phyloP scores from a whole-genome alignment of 2,888 invertebrate genomes.

The Dryadula phaetusa region DNA sequence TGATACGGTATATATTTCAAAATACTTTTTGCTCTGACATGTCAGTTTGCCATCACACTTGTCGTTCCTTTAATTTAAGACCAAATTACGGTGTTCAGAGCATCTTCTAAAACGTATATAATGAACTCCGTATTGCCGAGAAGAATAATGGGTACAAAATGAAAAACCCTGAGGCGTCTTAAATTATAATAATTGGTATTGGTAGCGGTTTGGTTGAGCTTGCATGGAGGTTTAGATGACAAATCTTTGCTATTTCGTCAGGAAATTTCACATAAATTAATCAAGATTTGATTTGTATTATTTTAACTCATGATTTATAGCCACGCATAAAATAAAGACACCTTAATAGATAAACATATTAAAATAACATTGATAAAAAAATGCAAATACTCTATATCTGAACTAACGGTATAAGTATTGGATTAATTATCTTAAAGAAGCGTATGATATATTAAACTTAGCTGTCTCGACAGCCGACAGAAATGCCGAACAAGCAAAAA shows the following conservation, averaged over 20 bases:
- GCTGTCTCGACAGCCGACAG: constrained; percentile 69
- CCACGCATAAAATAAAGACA: neutral
- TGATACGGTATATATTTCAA: constrained; percentile 14
- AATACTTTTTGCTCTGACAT: constrained; percentile 17
- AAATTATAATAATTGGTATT: constrained; percentile 85
- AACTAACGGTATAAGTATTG: constrained; percentile 1
- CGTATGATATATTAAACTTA: constrained; percentile 65
- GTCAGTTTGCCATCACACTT: constrained; percentile 49
- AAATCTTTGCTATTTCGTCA: constrained; percentile 26
- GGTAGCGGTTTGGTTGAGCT: constrained; percentile 72
- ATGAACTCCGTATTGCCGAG: constrained; percentile 77
- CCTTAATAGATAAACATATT: neutral
- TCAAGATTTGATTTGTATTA: neutral
- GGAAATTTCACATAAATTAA: constrained; percentile 1
- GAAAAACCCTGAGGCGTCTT: constrained; percentile 80
- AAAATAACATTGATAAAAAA: neutral
- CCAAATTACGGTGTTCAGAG: constrained; percentile 71
- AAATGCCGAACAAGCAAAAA: constrained; percentile 81
- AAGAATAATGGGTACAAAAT: constrained; percentile 82
- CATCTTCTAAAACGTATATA: constrained; percentile 78
- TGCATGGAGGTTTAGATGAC: constrained; percentile 28
- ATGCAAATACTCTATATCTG: neutral
- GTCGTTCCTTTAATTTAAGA: constrained; percentile 60
- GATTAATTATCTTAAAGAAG: constrained; percentile 48
- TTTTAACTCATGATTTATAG: neutral